Evolutionary conservation across 2,888 invertebrate species (phyloP).

Genomic region (Drosophila phalerata): DNA sequence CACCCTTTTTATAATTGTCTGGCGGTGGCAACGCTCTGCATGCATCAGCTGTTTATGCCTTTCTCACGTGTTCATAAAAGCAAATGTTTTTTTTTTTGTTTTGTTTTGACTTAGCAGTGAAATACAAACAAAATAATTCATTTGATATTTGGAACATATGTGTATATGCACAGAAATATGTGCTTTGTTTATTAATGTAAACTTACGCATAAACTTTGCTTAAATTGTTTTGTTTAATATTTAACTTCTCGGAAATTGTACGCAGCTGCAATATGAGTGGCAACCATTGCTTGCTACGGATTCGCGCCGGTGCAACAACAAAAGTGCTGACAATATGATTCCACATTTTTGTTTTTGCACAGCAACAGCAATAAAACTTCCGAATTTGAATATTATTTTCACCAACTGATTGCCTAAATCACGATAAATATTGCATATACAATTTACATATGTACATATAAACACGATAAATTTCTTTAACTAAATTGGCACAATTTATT

Average conservation of each 20-base stretch:
- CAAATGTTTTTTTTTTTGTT: background rate
- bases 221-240: background rate
- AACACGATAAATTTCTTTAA: background rate
- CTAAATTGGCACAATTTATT: background rate
- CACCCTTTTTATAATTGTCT: slow-evolving; percentile 4
- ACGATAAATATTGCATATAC: slow-evolving; percentile 11
- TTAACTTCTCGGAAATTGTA: background rate
- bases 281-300: background rate
- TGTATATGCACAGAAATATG: background rate
- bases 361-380: background rate
- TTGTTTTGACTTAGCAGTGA: slow-evolving; percentile 2
- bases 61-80: slow-evolving; percentile 22
- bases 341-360: slow-evolving; percentile 29
- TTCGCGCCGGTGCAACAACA: background rate
- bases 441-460: background rate
- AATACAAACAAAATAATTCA: background rate
- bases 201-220: slow-evolving; percentile 23
- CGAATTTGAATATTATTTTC: slow-evolving; percentile 1
- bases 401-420: slow-evolving; percentile 3
- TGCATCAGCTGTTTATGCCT: slow-evolving; percentile 31
- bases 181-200: background rate
- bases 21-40: slow-evolving; percentile 28
- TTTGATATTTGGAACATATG: background rate
- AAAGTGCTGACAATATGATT: slow-evolving; percentile 18
- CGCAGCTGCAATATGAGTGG: background rate